Evolutionary conservation across 1,140 invertebrate genomes (phyloP).

Genomic region (Trypoxylus dichotomus): DNA sequence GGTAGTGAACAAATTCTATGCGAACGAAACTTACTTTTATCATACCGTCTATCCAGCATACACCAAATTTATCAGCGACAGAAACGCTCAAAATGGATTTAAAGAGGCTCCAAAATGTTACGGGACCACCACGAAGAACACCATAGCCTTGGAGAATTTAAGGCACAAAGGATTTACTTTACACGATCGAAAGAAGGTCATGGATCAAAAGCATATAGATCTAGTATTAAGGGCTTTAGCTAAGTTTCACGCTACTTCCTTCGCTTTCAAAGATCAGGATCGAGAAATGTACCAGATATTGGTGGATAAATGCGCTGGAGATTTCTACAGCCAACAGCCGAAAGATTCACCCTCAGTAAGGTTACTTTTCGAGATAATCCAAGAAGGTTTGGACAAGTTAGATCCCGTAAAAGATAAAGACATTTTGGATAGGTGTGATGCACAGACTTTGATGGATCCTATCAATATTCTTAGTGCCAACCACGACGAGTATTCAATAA

Average conservation of each 20-base stretch:
- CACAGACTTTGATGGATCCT: background rate
- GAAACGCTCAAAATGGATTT: constrained; percentile 33
- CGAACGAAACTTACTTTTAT: background rate
- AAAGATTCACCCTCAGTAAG: background rate
- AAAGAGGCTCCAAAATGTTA: constrained; percentile 50
- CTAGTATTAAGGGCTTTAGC: background rate
- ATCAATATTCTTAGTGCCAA: background rate
- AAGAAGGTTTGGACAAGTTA: background rate
- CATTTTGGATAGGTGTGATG: background rate
- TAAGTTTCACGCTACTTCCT: background rate
- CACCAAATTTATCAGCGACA: background rate
- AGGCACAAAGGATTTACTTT: constrained; percentile 52
- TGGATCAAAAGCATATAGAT: background rate
- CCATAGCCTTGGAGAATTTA: constrained; percentile 61
- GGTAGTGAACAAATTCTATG: background rate
- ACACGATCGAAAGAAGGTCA: constrained; percentile 51
- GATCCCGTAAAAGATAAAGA: background rate
- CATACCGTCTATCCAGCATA: background rate
- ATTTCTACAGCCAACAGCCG: background rate
- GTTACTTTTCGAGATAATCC: background rate
- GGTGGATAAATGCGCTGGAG: background rate
- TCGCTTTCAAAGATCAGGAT: background rate
- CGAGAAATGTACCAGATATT: background rate
- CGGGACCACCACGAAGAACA: constrained; percentile 46
- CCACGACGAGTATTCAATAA: background rate